Evolutionary conservation across 30 jellyfish, hydroid and myxozoan species (phyloP).

Genomic region (Pelagia noctiluca): DNA sequence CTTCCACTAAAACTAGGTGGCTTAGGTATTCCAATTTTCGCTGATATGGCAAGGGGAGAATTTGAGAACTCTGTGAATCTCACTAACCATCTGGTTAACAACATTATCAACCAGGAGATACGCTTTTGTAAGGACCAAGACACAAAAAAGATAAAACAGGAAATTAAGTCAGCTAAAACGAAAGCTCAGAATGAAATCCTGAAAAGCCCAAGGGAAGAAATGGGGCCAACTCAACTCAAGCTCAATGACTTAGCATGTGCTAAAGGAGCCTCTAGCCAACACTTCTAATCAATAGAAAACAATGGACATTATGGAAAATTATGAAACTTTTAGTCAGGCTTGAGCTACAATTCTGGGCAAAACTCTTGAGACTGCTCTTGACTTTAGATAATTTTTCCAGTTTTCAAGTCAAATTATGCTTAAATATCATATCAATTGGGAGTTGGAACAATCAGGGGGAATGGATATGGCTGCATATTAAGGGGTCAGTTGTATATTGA

Average conservation of each 20-base stretch:
- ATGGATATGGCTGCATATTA: too few species aligned
- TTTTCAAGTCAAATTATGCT: too few species aligned
- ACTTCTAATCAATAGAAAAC: too few species aligned
- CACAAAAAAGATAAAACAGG: neutral
- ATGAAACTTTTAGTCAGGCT: too few species aligned
- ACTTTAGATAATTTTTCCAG: too few species aligned
- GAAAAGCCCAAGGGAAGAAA: slow-evolving; percentile 8
- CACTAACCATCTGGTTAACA: slow-evolving; percentile 1
- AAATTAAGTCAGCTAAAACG: slow-evolving; percentile 4
- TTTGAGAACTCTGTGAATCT: slow-evolving; percentile 8
- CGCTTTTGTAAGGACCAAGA: slow-evolving; percentile 9
- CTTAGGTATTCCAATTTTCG: neutral
- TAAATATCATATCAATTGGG: too few species aligned
- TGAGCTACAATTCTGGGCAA: too few species aligned
- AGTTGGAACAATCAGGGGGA: too few species aligned
- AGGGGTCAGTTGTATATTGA: too few species aligned
- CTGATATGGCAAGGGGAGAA: slow-evolving; percentile 26
- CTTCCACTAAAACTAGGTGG: too few species aligned
- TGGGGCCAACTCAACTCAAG: slow-evolving; percentile 1
- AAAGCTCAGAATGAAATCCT: slow-evolving; percentile 9
- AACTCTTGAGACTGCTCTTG: too few species aligned
- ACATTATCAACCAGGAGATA: neutral
- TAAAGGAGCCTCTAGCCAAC: slow-evolving; percentile 28
- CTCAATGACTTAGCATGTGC: slow-evolving; percentile 7
- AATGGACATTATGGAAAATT: too few species aligned